phyloP scores from a whole-genome alignment of 2,113 vertebrate species.

The Pachycephala philippinensis region DNA sequence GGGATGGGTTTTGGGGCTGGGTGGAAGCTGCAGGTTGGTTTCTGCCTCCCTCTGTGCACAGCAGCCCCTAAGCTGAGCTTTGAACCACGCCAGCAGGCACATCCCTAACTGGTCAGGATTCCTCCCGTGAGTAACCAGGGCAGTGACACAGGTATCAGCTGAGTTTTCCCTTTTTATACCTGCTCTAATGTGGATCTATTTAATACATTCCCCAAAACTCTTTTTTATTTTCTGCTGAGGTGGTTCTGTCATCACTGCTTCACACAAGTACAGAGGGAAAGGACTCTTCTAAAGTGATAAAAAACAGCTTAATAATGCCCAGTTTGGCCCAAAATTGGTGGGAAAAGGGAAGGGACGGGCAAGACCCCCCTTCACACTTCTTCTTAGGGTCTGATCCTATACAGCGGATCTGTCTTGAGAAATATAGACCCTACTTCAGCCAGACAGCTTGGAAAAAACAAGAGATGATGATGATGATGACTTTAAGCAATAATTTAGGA shows the following conservation, averaged over 20 bases:
- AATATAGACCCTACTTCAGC: not conserved
- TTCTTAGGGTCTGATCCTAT: not conserved
- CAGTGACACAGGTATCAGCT: fast-evolving
- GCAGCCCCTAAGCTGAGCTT: not conserved
- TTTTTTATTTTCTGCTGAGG: not conserved
- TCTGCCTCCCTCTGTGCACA: not conserved
- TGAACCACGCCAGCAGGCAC: not conserved
- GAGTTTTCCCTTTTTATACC: not conserved
- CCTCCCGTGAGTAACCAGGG: not conserved
- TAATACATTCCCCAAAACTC: not conserved
- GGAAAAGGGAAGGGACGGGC: not conserved
- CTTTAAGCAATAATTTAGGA: not conserved
- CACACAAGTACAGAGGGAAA: not conserved
- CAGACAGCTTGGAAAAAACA: not conserved
- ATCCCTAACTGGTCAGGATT: not conserved
- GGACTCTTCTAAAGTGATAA: not conserved
- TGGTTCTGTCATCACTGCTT: not conserved
- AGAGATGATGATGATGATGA: not conserved
- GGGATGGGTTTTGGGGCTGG: not conserved
- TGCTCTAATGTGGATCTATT: not conserved
- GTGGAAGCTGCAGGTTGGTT: not conserved
- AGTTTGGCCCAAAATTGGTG: not conserved
- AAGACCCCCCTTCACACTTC: not conserved
- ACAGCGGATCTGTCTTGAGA: not conserved
- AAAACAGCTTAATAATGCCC: not conserved